Percentiles rank a stretch among this genome's conserved stretches.
Evolutionary conservation across 2,113 vertebrate genomes (phyloP).

Genomic region (Pampusana beccarii): DNA sequence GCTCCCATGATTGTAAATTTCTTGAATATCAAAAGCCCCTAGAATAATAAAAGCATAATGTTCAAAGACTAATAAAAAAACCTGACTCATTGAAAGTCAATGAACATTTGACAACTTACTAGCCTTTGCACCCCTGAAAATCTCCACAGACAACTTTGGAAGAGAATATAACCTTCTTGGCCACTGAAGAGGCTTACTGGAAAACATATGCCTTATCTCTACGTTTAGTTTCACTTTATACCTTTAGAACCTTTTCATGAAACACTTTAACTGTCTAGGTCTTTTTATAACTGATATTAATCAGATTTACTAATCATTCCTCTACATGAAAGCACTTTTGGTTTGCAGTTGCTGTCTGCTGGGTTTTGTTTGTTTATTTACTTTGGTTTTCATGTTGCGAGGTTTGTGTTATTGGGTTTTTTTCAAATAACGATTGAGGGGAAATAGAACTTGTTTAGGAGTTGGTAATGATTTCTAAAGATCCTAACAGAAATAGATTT

Average conservation of each 20-base stretch:
- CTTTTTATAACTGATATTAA: not conserved
- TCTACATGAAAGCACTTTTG: not conserved
- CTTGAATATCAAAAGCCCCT: not conserved
- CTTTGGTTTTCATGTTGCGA: not conserved
- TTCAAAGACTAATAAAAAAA: not conserved
- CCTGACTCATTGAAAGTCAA: not conserved
- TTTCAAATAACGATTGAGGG: not conserved
- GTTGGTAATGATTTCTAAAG: not conserved
- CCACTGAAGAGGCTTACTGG: not conserved
- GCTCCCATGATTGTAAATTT: not conserved
- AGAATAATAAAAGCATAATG: not conserved
- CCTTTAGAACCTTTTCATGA: not conserved
- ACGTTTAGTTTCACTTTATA: not conserved
- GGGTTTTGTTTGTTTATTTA: not conserved
- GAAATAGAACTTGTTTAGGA: not conserved
- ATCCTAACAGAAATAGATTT: not conserved
- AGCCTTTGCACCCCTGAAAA: not conserved
- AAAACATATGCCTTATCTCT: not conserved
- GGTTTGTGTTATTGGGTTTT: rapidly evolving
- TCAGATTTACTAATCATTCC: not conserved
- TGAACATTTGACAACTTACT: not conserved
- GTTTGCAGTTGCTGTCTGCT: not conserved
- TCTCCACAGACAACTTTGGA: not conserved
- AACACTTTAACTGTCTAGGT: not conserved
- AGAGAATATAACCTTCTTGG: not conserved